Base-by-base conservation (phyloP, 2,888 invertebrate species). In the Caenorhabditis angaria region DNA sequence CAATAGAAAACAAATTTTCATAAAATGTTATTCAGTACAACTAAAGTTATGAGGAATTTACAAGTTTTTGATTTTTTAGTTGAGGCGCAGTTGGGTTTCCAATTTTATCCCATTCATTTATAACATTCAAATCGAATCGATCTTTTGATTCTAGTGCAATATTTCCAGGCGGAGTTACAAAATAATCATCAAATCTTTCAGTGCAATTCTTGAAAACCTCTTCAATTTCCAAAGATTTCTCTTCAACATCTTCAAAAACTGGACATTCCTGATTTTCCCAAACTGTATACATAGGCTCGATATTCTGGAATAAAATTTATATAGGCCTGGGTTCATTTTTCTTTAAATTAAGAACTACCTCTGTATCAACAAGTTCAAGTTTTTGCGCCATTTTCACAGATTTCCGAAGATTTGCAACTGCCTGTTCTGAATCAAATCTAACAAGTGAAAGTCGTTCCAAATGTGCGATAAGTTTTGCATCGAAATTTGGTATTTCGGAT, bases 141-240 rank as follows among this genome's bases (percentile, higher is more conserved):
- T 71, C 70, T 1, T 65, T 63, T 12, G 68, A 71, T 48, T 78
- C 79, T 10, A 81, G 65, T 1, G 81, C 79, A 5, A 81, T 65
- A 61, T 81, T 81, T 27, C 81, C 81, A 4, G 81, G 81, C 3
- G 81, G 81, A 2, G 81, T 81, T n/a, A 78, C 77, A 53, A 81
- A 81, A 58, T 72, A 78, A 57, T 79, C 81, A 51, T 81, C 81
- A 35, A 58, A 61, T 51, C 70, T 55, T 24, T 53, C 53, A 12
- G 70, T 48, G 1, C 79, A 71, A 61, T 81, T 81, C 32, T 54
- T 47, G 10, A 81, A 69, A 8, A 70, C 71, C 63, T 77, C 60
- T 24, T 77, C 72, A 6, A 77, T 61, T 2, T 67, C 53, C 20
- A 78, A 29, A 18, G 80, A 61, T n/a, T 68, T 62, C 35, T 72